These are phyloP conservation scores for Pandemis cinnamomeana DNA, from an alignment of 2,888 invertebrate genomes.

Conservation along the genomic window DNA sequence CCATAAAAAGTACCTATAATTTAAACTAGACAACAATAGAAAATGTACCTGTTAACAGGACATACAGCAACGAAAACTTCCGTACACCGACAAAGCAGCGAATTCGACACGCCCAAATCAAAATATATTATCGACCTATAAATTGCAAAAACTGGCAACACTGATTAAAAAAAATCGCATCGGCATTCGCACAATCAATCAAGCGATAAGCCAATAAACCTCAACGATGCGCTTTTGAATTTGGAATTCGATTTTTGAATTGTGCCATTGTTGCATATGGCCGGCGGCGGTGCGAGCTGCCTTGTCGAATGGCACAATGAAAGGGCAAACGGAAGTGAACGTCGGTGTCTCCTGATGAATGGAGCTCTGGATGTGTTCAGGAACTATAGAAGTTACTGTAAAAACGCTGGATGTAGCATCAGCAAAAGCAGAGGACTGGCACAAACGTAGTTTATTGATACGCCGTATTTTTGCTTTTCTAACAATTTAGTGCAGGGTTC, in stretches of 20 bases:
- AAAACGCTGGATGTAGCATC: conserved; percentile 58
- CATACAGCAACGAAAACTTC: conserved; percentile 69
- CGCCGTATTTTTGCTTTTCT: background rate
- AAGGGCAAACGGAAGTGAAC: conserved; percentile 79
- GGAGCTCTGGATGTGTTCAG: conserved; percentile 67
- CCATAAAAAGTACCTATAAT: conserved; percentile 48
- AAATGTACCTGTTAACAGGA: conserved; percentile 69
- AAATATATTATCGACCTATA: conserved; percentile 78
- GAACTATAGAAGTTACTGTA: conserved; percentile 73
- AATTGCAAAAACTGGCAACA: conserved; percentile 63
- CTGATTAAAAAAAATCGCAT: conserved; percentile 60
- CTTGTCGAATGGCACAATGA: conserved; percentile 78
- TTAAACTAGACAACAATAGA: conserved; percentile 53
- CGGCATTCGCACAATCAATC: conserved; percentile 83
- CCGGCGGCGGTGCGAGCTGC: conserved; percentile 77
- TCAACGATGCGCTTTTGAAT: conserved; percentile 85
- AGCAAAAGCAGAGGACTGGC: conserved; percentile 49
- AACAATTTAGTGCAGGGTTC: background rate
- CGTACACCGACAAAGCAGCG: conserved; percentile 72
- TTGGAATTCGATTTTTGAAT: conserved; percentile 80
- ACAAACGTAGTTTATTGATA: background rate
- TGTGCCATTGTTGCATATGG: conserved; percentile 73
- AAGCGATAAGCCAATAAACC: conserved; percentile 85
- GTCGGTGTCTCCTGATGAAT: conserved; percentile 77
- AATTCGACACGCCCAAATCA: conserved; percentile 84